A percentile compares a stretch with the other conserved stretches of the same genome.
These are phyloP conservation scores for Hemiscyllium ocellatum DNA, from an alignment of 2,113 vertebrate species.

Conservation along the genomic window DNA sequence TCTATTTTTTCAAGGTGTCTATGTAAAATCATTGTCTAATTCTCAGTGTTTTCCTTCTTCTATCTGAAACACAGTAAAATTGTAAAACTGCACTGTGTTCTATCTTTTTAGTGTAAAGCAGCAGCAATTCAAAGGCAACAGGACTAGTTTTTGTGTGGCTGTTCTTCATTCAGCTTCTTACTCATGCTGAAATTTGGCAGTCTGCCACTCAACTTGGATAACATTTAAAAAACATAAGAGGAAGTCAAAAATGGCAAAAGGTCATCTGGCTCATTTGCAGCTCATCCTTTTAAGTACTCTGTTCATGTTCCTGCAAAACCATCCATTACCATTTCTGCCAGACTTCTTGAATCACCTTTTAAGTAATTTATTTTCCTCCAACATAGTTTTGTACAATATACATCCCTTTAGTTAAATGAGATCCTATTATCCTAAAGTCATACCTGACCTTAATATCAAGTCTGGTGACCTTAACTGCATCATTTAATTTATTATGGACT, in stretches of 20 bases:
- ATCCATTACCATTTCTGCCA: neutral
- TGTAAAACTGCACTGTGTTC: slow-evolving; percentile 24
- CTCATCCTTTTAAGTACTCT: neutral
- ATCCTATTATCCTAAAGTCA: neutral
- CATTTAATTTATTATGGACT: neutral
- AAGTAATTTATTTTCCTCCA: neutral
- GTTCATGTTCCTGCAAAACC: neutral
- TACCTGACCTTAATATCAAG: neutral
- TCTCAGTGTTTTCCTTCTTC: neutral
- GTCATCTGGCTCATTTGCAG: slow-evolving; percentile 9
- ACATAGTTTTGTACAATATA: neutral
- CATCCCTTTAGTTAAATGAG: neutral
- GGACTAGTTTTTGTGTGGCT: neutral
- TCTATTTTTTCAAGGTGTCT: neutral
- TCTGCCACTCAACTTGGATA: neutral
- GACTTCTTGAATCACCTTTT: neutral
- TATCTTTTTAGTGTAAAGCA: slow-evolving; percentile 36
- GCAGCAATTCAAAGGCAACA: slow-evolving; percentile 34
- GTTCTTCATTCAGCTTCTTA: neutral
- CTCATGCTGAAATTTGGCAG: neutral
- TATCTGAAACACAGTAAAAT: slow-evolving; percentile 38
- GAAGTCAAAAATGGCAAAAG: neutral
- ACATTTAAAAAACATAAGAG: neutral
- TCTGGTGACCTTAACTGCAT: neutral
- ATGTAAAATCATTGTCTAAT: neutral